Conservation (phyloP, 2,113 vertebrate species). For the Hippolais icterina region DNA sequence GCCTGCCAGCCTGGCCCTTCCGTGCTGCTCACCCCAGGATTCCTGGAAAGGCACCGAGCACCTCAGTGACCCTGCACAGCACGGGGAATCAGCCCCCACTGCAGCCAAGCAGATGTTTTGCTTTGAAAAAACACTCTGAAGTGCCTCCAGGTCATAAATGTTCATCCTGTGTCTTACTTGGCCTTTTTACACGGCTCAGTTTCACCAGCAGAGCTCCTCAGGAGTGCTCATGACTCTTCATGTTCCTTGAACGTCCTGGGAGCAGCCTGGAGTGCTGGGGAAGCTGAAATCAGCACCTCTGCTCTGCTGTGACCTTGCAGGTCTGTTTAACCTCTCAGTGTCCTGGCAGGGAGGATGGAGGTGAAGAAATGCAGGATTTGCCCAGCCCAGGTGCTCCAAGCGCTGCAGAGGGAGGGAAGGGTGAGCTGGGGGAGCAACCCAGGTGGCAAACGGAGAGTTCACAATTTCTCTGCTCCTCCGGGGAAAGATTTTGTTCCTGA, state of each 20-base stretch:
- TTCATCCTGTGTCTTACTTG: fast-evolving
- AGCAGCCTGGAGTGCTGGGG: not conserved
- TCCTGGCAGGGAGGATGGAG: not conserved
- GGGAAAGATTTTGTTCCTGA: not conserved
- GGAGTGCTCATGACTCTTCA: not conserved
- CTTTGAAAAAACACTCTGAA: not conserved
- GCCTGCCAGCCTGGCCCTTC: not conserved
- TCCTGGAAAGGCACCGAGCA: not conserved
- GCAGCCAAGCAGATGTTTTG: not conserved
- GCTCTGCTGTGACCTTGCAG: not conserved
- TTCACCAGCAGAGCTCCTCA: not conserved
- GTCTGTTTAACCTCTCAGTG: not conserved
- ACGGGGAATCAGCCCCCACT: not conserved
- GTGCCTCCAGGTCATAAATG: not conserved
- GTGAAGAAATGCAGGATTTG: not conserved
- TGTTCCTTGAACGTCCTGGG: not conserved
- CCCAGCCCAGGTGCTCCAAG: not conserved
- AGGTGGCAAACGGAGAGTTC: not conserved
- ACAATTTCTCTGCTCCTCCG: not conserved
- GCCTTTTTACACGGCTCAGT: not conserved
- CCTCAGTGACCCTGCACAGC: not conserved
- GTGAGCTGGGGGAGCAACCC: not conserved
- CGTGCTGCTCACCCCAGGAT: not conserved
- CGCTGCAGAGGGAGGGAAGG: not conserved
- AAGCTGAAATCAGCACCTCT: not conserved